A percentile compares a stretch with the other conserved stretches of the same genome.
phyloP scores from a whole-genome alignment of 37 sponge, comb jelly and placozoan species.

The Agelas oroides region DNA sequence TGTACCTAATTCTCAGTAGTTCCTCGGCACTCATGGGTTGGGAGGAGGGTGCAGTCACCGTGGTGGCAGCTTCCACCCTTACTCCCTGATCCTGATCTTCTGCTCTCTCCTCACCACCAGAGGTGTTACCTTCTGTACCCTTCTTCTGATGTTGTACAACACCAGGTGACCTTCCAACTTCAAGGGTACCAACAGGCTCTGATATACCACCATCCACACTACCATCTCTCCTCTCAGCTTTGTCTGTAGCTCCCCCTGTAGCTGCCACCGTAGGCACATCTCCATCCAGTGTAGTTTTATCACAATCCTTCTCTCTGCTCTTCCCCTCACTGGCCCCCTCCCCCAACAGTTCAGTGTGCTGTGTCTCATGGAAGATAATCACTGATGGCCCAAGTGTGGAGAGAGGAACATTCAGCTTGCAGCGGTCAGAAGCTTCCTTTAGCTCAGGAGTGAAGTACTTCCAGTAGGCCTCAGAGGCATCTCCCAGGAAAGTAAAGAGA shows the following conservation, averaged over 20 bases:
- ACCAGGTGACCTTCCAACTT: too few species aligned
- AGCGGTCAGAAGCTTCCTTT: conserved; percentile 50
- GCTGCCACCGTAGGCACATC: neutral
- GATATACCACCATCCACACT: too few species aligned
- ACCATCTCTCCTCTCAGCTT: too few species aligned
- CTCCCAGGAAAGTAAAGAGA: conserved; percentile 88
- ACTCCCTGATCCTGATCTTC: too few species aligned
- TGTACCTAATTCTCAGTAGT: conserved; percentile 45
- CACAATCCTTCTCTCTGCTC: neutral
- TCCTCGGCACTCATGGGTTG: conserved; percentile 68
- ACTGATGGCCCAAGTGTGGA: conserved; percentile 87
- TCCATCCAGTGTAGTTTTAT: neutral
- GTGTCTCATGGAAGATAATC: conserved; percentile 94
- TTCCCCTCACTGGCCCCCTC: neutral
- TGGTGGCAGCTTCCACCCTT: too few species aligned
- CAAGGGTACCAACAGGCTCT: too few species aligned
- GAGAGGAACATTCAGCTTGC: conserved; percentile 61
- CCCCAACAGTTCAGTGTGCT: conserved; percentile 81
- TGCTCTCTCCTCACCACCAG: too few species aligned
- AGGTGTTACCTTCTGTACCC: too few species aligned
- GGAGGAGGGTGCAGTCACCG: too few species aligned
- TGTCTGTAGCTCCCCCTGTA: neutral
- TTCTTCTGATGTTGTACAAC: too few species aligned
- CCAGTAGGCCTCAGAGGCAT: conserved; percentile 90
- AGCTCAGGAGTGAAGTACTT: conserved; percentile 87